These are phyloP conservation scores for Tuberolachnus salignus DNA, from an alignment of 2,888 invertebrate genomes.

Conservation along the genomic window DNA sequence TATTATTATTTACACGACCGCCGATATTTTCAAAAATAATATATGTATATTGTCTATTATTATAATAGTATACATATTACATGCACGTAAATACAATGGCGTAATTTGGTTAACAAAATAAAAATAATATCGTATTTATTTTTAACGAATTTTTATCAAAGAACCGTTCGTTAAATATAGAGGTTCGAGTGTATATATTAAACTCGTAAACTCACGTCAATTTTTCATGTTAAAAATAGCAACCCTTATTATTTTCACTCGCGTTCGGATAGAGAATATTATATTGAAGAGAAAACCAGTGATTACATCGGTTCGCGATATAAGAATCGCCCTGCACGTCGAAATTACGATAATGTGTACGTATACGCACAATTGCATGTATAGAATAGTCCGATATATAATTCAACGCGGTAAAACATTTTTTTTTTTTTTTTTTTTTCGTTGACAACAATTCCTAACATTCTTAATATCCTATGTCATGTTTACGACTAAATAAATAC, in stretches of 20 bases:
- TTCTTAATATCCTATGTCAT: constrained; percentile 27
- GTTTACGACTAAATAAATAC: constrained; percentile 33
- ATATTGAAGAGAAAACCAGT: no score
- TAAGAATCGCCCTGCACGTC: background rate
- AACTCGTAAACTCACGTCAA: no score
- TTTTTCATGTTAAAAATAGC: no score
- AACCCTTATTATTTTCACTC: no score
- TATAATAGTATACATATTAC: background rate
- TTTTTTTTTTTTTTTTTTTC: no score
- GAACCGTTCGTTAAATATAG: no score
- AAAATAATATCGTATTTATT: no score
- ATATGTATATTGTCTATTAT: background rate
- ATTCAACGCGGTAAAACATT: constrained; percentile 30
- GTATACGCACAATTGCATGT: background rate
- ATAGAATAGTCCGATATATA: constrained; percentile 19
- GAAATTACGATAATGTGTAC: constrained; percentile 3
- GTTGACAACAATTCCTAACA: constrained; percentile 35
- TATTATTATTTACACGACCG: background rate
- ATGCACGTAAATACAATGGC: no score
- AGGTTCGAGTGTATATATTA: no score
- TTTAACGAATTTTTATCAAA: no score
- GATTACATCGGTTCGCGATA: background rate
- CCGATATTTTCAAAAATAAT: background rate
- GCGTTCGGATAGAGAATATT: no score
- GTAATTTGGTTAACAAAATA: no score